Evolutionary conservation across 2,797 vertebrate genomes (phyloP).

Genomic region (Manis javanica): DNA sequence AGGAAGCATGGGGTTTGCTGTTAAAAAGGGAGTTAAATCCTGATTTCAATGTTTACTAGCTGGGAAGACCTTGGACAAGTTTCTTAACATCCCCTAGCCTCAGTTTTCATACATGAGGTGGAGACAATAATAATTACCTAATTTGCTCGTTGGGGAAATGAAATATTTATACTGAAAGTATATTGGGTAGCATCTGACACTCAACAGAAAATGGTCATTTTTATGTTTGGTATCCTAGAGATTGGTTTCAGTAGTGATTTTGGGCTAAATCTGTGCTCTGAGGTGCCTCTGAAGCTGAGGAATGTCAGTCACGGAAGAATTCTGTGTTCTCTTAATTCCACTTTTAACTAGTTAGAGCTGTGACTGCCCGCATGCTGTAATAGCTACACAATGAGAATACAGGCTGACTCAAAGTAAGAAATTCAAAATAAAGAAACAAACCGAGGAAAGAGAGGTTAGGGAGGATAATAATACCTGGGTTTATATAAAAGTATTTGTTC

Average conservation of each 20-base stretch:
- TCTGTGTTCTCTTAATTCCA: neutral
- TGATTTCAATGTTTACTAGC: neutral
- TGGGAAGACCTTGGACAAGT: neutral
- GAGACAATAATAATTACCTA: neutral
- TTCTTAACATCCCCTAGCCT: neutral
- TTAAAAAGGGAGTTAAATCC: neutral
- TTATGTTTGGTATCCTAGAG: neutral
- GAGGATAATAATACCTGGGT: neutral
- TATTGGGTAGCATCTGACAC: neutral
- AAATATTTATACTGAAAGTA: neutral
- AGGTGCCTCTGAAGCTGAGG: neutral
- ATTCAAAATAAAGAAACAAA: neutral
- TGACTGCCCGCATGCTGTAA: neutral
- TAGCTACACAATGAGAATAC: neutral
- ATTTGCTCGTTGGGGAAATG: neutral
- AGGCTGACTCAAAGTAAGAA: neutral
- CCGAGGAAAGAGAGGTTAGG: neutral
- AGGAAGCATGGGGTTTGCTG: neutral
- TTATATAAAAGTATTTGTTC: constrained; percentile 4
- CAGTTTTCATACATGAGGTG: neutral
- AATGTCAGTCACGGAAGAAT: neutral
- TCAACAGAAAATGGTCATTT: neutral
- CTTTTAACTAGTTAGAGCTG: neutral
- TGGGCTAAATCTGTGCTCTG: neutral
- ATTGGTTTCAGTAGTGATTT: neutral